Conservation (phyloP, 2,888 invertebrate genomes). For the Globia sparganii region DNA sequence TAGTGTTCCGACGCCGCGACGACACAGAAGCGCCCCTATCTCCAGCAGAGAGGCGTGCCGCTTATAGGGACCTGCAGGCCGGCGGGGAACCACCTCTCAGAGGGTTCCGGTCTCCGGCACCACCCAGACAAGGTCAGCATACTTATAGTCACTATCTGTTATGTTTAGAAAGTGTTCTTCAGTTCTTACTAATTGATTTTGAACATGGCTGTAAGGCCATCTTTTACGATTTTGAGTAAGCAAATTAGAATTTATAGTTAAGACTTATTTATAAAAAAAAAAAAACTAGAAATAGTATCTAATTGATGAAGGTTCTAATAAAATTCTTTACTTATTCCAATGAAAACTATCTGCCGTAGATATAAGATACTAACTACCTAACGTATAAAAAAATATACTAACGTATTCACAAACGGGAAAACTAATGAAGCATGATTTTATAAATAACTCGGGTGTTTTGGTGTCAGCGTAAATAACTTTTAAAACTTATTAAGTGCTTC, state of each 20-base stretch:
- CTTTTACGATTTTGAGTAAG: background rate
- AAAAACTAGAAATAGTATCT: background rate
- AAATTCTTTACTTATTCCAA: background rate
- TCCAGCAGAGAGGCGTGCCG: constrained; percentile 95
- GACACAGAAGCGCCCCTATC: constrained; percentile 92
- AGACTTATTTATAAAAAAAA: background rate
- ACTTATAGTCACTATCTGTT: background rate
- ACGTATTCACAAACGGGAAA: constrained; percentile 14
- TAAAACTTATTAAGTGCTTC: constrained; percentile 40
- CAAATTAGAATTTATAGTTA: background rate
- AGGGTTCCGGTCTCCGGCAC: constrained; percentile 97
- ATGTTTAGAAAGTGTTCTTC: background rate
- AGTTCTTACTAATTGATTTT: background rate
- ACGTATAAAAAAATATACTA: constrained; percentile 8
- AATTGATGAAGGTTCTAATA: background rate
- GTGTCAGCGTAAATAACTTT: constrained; percentile 44
- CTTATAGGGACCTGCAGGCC: constrained; percentile 96
- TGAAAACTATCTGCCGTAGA: constrained; percentile 6
- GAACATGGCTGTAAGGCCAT: background rate
- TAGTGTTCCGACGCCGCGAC: constrained; percentile 95
- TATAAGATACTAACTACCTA: constrained; percentile 31
- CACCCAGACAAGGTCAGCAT: constrained; percentile 88
- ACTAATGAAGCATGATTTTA: constrained; percentile 65
- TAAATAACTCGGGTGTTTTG: constrained; percentile 41
- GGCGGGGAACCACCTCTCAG: constrained; percentile 98